Percentiles rank a stretch among this genome's conserved stretches.
These are phyloP conservation scores for Lethenteron camtschaticum DNA, from an alignment of 2,113 vertebrate genomes.

Conservation along the genomic window DNA sequence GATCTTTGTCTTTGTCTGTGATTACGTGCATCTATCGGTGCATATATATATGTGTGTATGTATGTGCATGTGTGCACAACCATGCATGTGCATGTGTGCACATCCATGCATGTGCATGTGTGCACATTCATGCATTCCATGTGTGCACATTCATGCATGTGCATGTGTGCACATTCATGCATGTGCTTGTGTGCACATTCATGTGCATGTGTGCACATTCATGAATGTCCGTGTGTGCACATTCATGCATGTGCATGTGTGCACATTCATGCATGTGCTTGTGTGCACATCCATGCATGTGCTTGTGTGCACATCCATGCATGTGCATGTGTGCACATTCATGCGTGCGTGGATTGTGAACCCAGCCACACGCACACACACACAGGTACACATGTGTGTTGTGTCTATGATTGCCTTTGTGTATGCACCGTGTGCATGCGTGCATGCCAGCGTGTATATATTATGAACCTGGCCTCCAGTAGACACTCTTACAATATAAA, in stretches of 20 bases:
- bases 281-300: too few relatives aligned
- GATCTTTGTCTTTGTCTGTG: neutral
- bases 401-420: too few relatives aligned
- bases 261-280: neutral
- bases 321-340: neutral
- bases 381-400: too few relatives aligned
- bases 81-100: neutral
- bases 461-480: too few relatives aligned
- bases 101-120: neutral
- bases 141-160: neutral
- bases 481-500: too few relatives aligned
- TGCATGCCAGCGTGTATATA: too few relatives aligned
- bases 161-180: too few relatives aligned
- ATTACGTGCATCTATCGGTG: neutral
- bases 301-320: neutral
- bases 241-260: neutral
- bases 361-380: too few relatives aligned
- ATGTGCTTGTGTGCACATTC: neutral
- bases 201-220: neutral
- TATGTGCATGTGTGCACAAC: too few relatives aligned
- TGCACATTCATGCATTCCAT: neutral
- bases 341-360: too few relatives aligned
- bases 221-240: neutral
- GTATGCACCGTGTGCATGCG: too few relatives aligned
- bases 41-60: neutral